Percentiles rank a stretch among this genome's conserved stretches.
phyloP scores from a whole-genome alignment of 2,113 vertebrate species.

The Polypterus bichir region DNA sequence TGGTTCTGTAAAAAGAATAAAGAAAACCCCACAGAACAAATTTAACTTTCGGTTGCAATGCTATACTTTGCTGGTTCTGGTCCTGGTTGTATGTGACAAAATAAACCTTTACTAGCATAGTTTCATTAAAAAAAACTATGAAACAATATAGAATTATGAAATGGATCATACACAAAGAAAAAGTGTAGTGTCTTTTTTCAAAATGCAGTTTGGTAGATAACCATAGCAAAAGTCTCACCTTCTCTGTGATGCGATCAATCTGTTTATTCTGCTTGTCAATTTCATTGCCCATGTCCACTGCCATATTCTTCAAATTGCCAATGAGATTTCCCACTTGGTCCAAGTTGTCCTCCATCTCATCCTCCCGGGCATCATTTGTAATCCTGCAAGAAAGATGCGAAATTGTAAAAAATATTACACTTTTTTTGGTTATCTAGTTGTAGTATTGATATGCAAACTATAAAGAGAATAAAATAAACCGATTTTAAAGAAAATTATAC shows the following conservation, averaged over 20 bases:
- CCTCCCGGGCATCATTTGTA: slow-evolving; percentile 86
- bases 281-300: slow-evolving; percentile 84
- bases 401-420: slow-evolving; percentile 4
- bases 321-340: slow-evolving; percentile 74
- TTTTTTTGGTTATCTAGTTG: slow-evolving; percentile 9
- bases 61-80: no score
- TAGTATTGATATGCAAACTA: slow-evolving; percentile 3
- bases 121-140: no score
- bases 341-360: slow-evolving; percentile 96
- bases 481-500: slow-evolving; percentile 7
- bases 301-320: slow-evolving; percentile 81
- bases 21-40: no score
- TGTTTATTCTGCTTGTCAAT: slow-evolving; percentile 81
- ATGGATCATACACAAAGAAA: no score
- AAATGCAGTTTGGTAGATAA: no score
- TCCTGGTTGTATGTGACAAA: no score
- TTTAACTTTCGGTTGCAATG: no score
- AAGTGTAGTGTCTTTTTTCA: no score
- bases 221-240: slow-evolving; percentile 45
- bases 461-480: slow-evolving; percentile 3
- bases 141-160: no score
- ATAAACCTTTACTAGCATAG: no score
- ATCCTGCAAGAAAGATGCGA: slow-evolving; percentile 46
- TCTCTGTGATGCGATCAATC: slow-evolving; percentile 70
- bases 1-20: no score